phyloP scores from a whole-genome alignment of 2,888 invertebrate species.

The Pheosia tremula region DNA sequence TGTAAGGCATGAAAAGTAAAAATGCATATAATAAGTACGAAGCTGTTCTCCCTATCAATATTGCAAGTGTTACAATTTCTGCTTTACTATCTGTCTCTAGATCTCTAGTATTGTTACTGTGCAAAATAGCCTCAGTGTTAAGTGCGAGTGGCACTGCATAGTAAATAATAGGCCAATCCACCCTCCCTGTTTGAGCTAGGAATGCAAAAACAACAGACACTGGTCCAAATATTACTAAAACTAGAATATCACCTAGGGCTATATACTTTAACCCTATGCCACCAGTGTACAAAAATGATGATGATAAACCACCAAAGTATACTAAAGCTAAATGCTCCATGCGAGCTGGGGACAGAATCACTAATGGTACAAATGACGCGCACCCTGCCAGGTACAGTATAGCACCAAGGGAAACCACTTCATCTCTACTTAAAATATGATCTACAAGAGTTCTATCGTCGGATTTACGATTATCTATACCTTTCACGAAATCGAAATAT shows the following conservation, averaged over 20 bases:
- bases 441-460: conserved; percentile 98
- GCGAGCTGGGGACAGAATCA: conserved; percentile 93
- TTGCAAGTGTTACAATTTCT: conserved; percentile 97
- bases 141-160: conserved; percentile 97
- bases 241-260: conserved; percentile 96
- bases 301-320: conserved; percentile 97
- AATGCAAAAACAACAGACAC: conserved; percentile 97
- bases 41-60: conserved; percentile 94
- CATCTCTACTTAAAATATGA: conserved; percentile 88
- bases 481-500: conserved; percentile 97
- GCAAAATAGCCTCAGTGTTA: conserved; percentile 97
- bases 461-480: conserved; percentile 96
- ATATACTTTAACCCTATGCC: conserved; percentile 98
- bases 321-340: conserved; percentile 98
- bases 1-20: conserved; percentile 95
- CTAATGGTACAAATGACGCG: conserved; percentile 90
- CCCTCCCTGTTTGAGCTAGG: conserved; percentile 95
- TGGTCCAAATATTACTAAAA: conserved; percentile 97
- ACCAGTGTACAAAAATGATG: conserved; percentile 98
- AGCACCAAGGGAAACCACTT: conserved; percentile 95
- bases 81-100: conserved; percentile 94
- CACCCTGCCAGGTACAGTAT: conserved; percentile 95
- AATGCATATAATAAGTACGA: conserved; percentile 96
- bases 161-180: conserved; percentile 96
- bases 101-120: conserved; percentile 97